Percentiles rank a stretch among this genome's conserved stretches.
Conservation (phyloP, 2,797 vertebrate species). For the Rhyacichthys aspro region DNA sequence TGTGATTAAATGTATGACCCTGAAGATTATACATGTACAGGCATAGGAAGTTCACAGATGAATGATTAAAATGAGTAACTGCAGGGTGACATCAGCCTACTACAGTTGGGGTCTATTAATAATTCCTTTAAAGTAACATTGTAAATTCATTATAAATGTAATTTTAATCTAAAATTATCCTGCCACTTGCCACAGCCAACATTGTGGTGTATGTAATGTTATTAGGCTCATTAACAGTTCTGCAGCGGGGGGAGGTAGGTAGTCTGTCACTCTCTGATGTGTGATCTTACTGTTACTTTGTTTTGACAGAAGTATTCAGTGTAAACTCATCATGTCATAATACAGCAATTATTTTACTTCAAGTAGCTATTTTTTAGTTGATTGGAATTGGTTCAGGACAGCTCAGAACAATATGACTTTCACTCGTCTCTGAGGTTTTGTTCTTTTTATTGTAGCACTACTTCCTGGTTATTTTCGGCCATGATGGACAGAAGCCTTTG, state of each 20-base stretch:
- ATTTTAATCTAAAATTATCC: not conserved
- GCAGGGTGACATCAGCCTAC: not conserved
- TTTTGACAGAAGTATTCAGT: too few species aligned
- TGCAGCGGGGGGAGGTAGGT: too few species aligned
- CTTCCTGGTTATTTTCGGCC: constrained; percentile 94
- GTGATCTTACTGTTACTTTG: too few species aligned
- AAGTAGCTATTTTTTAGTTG: too few species aligned
- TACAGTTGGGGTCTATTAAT: not conserved
- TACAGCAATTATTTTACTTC: too few species aligned
- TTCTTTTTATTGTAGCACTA: constrained; percentile 81
- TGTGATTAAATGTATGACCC: not conserved
- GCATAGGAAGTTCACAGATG: not conserved
- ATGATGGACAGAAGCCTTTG: constrained; percentile 94
- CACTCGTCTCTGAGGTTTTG: constrained; percentile 9
- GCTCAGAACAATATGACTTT: not conserved
- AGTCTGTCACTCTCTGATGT: too few species aligned
- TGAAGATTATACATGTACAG: not conserved
- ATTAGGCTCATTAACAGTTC: too few species aligned
- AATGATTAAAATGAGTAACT: constrained; percentile 7
- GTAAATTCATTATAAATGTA: not conserved
- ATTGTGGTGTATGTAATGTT: too few species aligned
- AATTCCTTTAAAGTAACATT: not conserved
- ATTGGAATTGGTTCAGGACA: not conserved
- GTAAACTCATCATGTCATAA: too few species aligned
- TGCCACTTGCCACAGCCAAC: too few species aligned